Evolutionary conservation across 2,888 invertebrate species (phyloP), one percentile per base, ranked within the genome.

Genomic region (Sarcophaga subvicina): DNA sequence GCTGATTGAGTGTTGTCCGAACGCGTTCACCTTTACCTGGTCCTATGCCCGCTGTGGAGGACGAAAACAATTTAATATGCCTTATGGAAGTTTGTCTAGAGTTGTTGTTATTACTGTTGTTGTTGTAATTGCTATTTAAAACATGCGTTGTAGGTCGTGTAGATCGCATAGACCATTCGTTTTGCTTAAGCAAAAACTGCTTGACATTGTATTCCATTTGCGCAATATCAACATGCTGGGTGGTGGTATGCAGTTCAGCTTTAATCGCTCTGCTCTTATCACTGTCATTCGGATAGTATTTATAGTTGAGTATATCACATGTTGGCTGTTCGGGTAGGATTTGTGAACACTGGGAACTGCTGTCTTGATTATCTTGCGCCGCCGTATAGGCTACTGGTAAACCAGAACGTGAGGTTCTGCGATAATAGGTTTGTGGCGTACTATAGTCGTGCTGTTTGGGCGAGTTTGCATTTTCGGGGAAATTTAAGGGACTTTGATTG

Each of bases 201-300:
- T 96, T 96, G n/a, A 96, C 96, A 91, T 96, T 96, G 90, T 96
- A 96, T 91, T 96, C 96, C 96, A 96, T 96, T 91, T 96, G 95
- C 25, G 96, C 96, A 89, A 96, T 95, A 91, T 95, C 95, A 89
- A 95, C 95, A 11, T 94, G 89, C 76, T 93, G 91, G 5, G 93
- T 92, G 76, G 92, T 91, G 25, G 91, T 91, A 25, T 92, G 92
- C 80, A 92, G 88, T 82, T 92, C 92, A 20, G 92, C 92, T 72
- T 92, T 91, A 60, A 91, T 90, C 62, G 92, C 90, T 66, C 91
- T 89, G 78, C 91, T 91, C 87, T 91, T 92, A 86, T 91, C 92
- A 88, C 91, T 91, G 59, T 91, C 93, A 88, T 91, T 92, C 80
- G 91, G 92, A 88, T 92, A 92, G 83, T 92, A 92, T 85, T 93